These are phyloP conservation scores for Euborellia annulipes DNA, from an alignment of 1,140 invertebrate genomes.

Conservation along the genomic window DNA sequence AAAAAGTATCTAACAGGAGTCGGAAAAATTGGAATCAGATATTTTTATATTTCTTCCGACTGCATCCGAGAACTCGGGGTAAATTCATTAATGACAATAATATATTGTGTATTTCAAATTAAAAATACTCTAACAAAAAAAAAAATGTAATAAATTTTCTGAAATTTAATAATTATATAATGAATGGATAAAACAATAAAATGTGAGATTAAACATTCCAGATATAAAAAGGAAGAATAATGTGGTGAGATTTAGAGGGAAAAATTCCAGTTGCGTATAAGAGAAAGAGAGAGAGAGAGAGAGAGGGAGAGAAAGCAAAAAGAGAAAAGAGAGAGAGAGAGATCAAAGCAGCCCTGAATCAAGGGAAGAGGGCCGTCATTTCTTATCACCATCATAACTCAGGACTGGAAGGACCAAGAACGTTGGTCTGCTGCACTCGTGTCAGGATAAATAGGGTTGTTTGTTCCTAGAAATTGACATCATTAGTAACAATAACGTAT, in stretches of 20 bases:
- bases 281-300: constrained; percentile 6
- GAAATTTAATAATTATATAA: constrained; percentile 1
- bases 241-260: not conserved
- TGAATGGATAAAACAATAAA: not conserved
- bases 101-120: too few species aligned
- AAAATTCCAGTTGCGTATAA: not conserved
- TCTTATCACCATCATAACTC: constrained; percentile 5
- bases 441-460: too few species aligned
- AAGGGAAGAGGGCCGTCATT: not conserved
- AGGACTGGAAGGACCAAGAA: too few species aligned
- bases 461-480: too few species aligned
- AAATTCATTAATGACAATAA: too few species aligned
- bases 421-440: too few species aligned
- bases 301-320: not conserved
- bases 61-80: too few species aligned
- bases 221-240: not conserved
- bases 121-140: too few species aligned
- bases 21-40: too few species aligned
- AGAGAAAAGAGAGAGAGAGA: constrained; percentile 7
- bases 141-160: constrained; percentile 1
- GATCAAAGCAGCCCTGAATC: not conserved
- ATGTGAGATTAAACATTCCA: not conserved
- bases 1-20: too few species aligned
- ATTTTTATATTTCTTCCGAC: too few species aligned
- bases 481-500: too few species aligned